These are phyloP conservation scores for Apodemus sylvaticus DNA, from an alignment of 2,113 vertebrate species.

Conservation along the genomic window DNA sequence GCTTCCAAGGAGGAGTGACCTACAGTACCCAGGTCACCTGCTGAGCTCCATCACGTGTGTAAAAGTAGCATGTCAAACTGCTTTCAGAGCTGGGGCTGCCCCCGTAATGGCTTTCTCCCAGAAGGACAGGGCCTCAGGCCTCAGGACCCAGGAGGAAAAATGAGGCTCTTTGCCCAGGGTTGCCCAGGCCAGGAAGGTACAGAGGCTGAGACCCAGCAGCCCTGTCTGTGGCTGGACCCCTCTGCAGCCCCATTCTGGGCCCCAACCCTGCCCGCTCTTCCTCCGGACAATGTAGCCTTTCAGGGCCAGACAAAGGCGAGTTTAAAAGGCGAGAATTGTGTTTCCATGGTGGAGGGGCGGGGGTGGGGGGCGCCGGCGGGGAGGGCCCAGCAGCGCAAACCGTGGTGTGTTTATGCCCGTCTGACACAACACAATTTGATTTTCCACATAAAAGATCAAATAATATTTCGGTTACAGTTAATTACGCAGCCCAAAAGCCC, in stretches of 20 bases:
- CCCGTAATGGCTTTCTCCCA: too few species aligned
- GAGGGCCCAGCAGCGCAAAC: not conserved
- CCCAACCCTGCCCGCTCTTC: not conserved
- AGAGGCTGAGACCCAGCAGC: not conserved
- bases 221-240: not conserved
- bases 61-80: not conserved
- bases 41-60: not conserved
- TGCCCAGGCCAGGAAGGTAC: not conserved
- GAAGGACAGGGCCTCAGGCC: not conserved
- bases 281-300: slow-evolving; percentile 69
- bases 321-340: slow-evolving; percentile 73
- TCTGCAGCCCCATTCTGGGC: not conserved
- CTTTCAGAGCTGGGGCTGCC: not conserved
- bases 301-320: slow-evolving; percentile 54
- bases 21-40: not conserved
- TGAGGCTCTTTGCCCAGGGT: slow-evolving; percentile 10
- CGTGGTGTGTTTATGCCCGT: slow-evolving; percentile 35
- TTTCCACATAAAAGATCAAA: slow-evolving; percentile 80
- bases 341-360: slow-evolving; percentile 59
- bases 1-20: not conserved
- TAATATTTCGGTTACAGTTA: slow-evolving; percentile 82
- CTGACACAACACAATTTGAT: slow-evolving; percentile 78
- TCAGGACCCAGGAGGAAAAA: not conserved
- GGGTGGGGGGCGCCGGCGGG: not conserved
- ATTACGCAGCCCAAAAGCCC: slow-evolving; percentile 79